Conservation (phyloP, 2,888 invertebrate genomes). For the Tipula confusa region DNA sequence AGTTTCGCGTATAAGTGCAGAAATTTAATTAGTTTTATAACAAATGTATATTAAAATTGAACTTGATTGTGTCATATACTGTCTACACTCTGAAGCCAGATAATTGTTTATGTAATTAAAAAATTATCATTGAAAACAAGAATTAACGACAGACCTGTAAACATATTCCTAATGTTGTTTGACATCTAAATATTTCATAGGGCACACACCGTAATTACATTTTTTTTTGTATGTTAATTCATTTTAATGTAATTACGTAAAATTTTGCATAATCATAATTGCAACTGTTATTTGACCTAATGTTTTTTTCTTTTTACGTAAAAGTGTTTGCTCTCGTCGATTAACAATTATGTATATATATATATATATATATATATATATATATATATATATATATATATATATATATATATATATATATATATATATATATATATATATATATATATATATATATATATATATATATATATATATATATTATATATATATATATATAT, state of each 20-base stretch:
- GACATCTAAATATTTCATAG: constrained; percentile 16
- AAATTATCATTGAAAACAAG: background rate
- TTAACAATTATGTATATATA: background rate
- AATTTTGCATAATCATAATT: background rate
- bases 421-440: too few relatives aligned
- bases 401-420: too few relatives aligned
- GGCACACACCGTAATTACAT: background rate
- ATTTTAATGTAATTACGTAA: background rate
- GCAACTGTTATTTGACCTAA: constrained; percentile 12
- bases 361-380: too few relatives aligned
- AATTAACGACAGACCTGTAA: background rate
- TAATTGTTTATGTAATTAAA: background rate
- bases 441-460: too few relatives aligned
- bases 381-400: too few relatives aligned
- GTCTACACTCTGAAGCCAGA: too few relatives aligned
- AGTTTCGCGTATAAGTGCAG: background rate
- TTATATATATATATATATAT: too few relatives aligned
- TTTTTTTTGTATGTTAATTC: background rate
- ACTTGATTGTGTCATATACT: background rate
- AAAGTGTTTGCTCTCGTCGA: background rate
- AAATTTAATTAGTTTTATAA: background rate
- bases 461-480: too few relatives aligned
- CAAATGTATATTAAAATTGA: background rate
- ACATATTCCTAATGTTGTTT: background rate
- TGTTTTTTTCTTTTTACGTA: background rate